Base-by-base conservation (phyloP, 2,797 vertebrate species). In the Sebastes matsubarae region DNA sequence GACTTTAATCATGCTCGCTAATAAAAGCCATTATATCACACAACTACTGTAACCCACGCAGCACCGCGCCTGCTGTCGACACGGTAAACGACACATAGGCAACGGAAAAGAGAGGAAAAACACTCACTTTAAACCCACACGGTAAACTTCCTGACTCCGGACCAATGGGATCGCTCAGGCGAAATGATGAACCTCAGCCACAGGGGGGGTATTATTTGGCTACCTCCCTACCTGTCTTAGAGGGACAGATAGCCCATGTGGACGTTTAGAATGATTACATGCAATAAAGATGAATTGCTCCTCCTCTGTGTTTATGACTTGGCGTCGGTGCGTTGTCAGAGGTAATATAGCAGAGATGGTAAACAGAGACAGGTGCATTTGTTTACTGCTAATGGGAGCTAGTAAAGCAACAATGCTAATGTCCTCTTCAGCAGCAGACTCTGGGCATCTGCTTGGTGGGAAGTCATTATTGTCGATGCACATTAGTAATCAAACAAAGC, bases 291-390 rank as follows among this genome's bases (percentile, higher is more conserved):
- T 94, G 92, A 95, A 95, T 94, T 87, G 93, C 89, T 90, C 86
- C 89, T 93, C 89, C 89, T 90, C 90, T 84, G 90, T 87, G 90
- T 93, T 94, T 94, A 94, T 93, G 93, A 93, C 93, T 94, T 92
- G 91, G 92, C 87, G 77, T 92, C 70, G 30, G 82, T 89, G 86
- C 83, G 92, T 93, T 95, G 93, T 94, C 93, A 94, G 93, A 93
- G 89, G 89, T 88, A 94, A 94, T 93, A 94, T 89, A 92, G 91
- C 88, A 86, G 89, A 85, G 91, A 91, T 89, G 90, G 94, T 94
- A 95, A 95, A 93, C 90, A 93, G 87, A 93, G 91, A 95, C 94
- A 95, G 94, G 93, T 95, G 93, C 93, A 92, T 94, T 95, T 94
- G 93, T 93, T 95, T 94, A 93, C 88, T 84, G 88, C 84, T 94